Percentiles rank a stretch among this genome's conserved stretches.
Evolutionary conservation across 2,797 vertebrate species (phyloP).

Genomic region (Coranthus polyacanthus): DNA sequence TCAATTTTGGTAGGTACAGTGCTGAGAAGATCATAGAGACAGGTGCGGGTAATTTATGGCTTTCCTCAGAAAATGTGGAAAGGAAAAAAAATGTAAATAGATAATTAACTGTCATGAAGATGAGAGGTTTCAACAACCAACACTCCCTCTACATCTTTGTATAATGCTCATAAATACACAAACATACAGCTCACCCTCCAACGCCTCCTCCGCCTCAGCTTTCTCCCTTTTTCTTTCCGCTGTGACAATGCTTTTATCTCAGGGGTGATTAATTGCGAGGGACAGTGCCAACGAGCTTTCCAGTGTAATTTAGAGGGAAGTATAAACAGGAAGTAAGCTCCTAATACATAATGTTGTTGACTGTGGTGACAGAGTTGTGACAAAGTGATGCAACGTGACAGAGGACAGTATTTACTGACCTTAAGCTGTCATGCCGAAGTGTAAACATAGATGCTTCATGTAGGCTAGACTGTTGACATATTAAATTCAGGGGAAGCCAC

Average conservation of each 20-base stretch:
- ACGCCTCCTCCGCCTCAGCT: constrained; percentile 12
- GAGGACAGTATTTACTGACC: constrained; percentile 54
- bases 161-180: constrained; percentile 44
- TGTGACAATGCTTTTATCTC: too few relatives aligned
- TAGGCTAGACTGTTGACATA: constrained; percentile 15
- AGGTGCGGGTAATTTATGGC: constrained; percentile 61
- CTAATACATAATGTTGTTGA: constrained; percentile 36
- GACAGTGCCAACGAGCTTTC: constrained; percentile 72
- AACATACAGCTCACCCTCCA: constrained; percentile 12
- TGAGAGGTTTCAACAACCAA: constrained; percentile 42
- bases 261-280: constrained; percentile 64
- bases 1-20: constrained; percentile 45
- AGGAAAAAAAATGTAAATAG: constrained; percentile 39
- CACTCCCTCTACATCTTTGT: constrained; percentile 18
- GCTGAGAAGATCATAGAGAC: constrained; percentile 44
- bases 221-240: too few relatives aligned
- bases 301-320: constrained; percentile 56
- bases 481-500: constrained; percentile 2
- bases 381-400: constrained; percentile 58
- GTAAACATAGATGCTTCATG: constrained; percentile 49
- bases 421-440: constrained; percentile 42
- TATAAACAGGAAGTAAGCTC: constrained; percentile 69
- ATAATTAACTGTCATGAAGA: constrained; percentile 65
- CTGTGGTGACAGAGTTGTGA: constrained; percentile 3
- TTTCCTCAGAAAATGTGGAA: constrained; percentile 50